These are phyloP conservation scores for Gonatopus flavifemur DNA, from an alignment of 1,140 invertebrate species.

Conservation along the genomic window DNA sequence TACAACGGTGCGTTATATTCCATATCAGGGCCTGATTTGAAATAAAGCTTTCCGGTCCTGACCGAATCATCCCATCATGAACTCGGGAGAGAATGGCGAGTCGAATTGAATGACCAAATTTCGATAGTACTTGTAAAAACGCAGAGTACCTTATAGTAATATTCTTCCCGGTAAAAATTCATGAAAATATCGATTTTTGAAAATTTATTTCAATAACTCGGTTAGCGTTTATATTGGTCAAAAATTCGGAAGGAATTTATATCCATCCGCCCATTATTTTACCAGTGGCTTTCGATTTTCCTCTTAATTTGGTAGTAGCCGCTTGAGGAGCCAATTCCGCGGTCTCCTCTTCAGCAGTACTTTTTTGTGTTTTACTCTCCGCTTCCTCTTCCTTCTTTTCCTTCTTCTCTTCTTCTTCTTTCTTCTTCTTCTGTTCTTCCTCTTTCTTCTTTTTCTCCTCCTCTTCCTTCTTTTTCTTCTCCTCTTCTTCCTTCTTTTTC, in stretches of 20 bases:
- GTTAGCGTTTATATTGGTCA: too few relatives aligned
- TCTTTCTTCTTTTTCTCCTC: conserved; percentile 8
- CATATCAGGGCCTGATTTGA: too few relatives aligned
- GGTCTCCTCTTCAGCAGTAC: conserved; percentile 1
- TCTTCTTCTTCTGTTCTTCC: conserved; percentile 7
- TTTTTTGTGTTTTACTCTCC: neutral
- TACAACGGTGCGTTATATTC: too few relatives aligned
- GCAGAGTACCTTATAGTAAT: too few relatives aligned
- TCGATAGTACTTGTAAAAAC: too few relatives aligned
- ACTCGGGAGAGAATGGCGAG: too few relatives aligned
- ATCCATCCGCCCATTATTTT: conserved; percentile 70
- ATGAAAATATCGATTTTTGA: too few relatives aligned
- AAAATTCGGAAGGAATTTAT: conserved; percentile 42
- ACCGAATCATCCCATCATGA: too few relatives aligned
- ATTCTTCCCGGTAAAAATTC: too few relatives aligned
- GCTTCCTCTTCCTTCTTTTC: conserved; percentile 9
- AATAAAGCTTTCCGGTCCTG: too few relatives aligned
- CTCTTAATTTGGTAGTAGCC: conserved; percentile 57
- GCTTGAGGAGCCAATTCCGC: conserved; percentile 11
- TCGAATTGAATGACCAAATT: too few relatives aligned
- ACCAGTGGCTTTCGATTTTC: conserved; percentile 69
- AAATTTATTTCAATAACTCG: too few relatives aligned
- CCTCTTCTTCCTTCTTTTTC: conserved; percentile 1
- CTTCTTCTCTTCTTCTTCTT: conserved; percentile 15
- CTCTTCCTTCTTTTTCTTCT: conserved; percentile 8